Conservation (phyloP, 2,113 vertebrate species). For the Craseonycteris thonglongyai region DNA sequence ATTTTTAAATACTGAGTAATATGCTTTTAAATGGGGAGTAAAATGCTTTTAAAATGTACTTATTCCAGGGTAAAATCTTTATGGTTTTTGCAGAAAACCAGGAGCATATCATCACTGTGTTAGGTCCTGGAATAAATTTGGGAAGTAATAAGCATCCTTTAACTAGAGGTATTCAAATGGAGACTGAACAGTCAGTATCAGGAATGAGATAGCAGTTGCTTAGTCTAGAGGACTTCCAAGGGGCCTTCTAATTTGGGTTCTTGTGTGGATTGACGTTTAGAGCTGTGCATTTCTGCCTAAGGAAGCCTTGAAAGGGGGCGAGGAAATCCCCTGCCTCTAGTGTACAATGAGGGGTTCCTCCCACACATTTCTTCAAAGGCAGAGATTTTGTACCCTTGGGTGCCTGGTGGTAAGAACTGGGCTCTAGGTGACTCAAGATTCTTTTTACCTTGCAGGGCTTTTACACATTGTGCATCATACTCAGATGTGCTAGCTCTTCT, state of each 20-base stretch:
- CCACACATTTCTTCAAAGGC: not conserved
- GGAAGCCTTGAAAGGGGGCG: too few species aligned
- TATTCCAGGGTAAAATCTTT: not conserved
- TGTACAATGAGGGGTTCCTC: not conserved
- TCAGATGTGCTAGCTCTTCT: slow-evolving; percentile 10
- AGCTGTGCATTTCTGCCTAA: not conserved
- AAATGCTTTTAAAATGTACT: slow-evolving; percentile 25
- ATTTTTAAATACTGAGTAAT: slow-evolving; percentile 31
- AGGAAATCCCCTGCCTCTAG: not conserved
- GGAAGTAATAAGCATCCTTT: not conserved
- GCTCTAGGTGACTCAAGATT: not conserved
- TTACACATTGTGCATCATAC: not conserved
- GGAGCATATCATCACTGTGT: not conserved
- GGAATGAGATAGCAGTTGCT: not conserved
- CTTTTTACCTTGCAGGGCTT: not conserved
- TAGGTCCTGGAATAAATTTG: not conserved
- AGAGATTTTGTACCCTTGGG: not conserved
- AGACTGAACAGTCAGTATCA: not conserved
- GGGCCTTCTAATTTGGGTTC: not conserved
- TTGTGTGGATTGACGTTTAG: not conserved
- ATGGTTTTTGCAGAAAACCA: not conserved
- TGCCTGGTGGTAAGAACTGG: not conserved
- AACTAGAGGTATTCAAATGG: not conserved
- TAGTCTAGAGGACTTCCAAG: not conserved
- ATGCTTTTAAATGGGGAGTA: not conserved